Evolutionary conservation across 2,797 vertebrate genomes (phyloP).

Genomic region (Cheirogaleus major): DNA sequence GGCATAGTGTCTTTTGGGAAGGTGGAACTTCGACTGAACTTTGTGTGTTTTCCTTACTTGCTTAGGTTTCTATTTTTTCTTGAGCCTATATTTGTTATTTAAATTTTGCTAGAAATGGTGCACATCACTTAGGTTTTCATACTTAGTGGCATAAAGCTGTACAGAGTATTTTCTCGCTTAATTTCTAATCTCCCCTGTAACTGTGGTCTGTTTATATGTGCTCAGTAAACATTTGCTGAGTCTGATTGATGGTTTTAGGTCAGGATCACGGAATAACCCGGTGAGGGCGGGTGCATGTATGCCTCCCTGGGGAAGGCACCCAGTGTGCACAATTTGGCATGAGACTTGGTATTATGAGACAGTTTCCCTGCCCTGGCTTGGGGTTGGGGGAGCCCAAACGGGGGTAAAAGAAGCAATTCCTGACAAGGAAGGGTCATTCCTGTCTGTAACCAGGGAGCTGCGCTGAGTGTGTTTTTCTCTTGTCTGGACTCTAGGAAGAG

Average conservation of each 20-base stretch:
- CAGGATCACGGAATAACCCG: not conserved
- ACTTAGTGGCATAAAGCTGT: not conserved
- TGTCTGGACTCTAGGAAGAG: not conserved
- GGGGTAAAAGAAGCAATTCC: not conserved
- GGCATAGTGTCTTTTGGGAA: not conserved
- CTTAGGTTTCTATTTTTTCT: not conserved
- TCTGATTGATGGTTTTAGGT: not conserved
- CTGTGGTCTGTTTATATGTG: not conserved
- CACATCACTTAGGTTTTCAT: not conserved
- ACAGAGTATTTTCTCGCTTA: not conserved
- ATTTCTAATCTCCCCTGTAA: not conserved
- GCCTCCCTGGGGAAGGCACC: not conserved
- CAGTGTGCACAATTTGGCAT: not conserved
- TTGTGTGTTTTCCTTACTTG: not conserved
- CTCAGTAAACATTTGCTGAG: not conserved
- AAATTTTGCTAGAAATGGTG: not conserved
- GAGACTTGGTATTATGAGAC: not conserved
- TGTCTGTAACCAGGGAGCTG: not conserved
- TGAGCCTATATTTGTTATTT: too few relatives aligned
- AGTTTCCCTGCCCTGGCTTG: not conserved
- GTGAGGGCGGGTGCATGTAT: not conserved
- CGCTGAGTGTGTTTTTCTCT: not conserved
- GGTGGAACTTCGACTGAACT: too few relatives aligned
- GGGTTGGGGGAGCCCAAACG: rapidly evolving
- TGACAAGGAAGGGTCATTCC: not conserved